A percentile compares a stretch with the other conserved stretches of the same genome.
These are phyloP conservation scores for Hirtodrosophila duncani DNA, from an alignment of 2,888 invertebrate species.

Conservation along the genomic window DNA sequence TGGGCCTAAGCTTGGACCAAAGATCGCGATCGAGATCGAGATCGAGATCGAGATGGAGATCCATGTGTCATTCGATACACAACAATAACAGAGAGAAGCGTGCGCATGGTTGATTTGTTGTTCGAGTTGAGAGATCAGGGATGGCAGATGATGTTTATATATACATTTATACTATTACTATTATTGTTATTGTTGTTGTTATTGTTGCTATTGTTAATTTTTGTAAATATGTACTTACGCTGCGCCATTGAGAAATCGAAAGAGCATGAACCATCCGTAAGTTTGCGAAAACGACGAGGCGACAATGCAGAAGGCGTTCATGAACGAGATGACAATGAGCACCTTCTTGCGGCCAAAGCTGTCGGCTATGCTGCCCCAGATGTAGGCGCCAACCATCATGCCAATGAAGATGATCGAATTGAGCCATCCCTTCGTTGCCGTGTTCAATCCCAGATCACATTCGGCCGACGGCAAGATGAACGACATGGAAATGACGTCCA, in stretches of 20 bases:
- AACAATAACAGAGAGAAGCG: slow-evolving; percentile 10
- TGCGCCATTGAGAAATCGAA: slow-evolving; percentile 94
- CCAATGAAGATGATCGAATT: slow-evolving; percentile 91
- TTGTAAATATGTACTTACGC: slow-evolving; percentile 90
- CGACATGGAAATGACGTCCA: slow-evolving; percentile 97
- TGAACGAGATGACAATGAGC: slow-evolving; percentile 91
- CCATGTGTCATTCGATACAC: slow-evolving; percentile 52
- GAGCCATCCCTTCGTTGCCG: slow-evolving; percentile 89
- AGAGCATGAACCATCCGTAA: slow-evolving; percentile 92
- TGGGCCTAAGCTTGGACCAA: too few species aligned
- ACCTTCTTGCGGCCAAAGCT: slow-evolving; percentile 91
- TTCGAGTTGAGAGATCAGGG: not conserved
- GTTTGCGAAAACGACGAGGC: slow-evolving; percentile 93
- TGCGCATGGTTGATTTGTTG: slow-evolving; percentile 1
- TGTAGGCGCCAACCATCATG: slow-evolving; percentile 96
- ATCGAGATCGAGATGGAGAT: slow-evolving; percentile 17
- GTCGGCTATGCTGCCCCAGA: slow-evolving; percentile 95
- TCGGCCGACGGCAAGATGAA: slow-evolving; percentile 95
- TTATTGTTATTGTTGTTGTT: too few species aligned
- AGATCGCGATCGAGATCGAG: slow-evolving; percentile 6
- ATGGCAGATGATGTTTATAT: too few species aligned
- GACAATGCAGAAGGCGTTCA: slow-evolving; percentile 93
- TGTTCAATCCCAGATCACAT: slow-evolving; percentile 92
- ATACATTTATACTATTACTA: too few species aligned
- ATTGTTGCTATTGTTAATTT: too few species aligned